These are phyloP conservation scores for Mormyrus proboscirostris DNA, from an alignment of 2,797 vertebrate genomes.

Conservation along the genomic window DNA sequence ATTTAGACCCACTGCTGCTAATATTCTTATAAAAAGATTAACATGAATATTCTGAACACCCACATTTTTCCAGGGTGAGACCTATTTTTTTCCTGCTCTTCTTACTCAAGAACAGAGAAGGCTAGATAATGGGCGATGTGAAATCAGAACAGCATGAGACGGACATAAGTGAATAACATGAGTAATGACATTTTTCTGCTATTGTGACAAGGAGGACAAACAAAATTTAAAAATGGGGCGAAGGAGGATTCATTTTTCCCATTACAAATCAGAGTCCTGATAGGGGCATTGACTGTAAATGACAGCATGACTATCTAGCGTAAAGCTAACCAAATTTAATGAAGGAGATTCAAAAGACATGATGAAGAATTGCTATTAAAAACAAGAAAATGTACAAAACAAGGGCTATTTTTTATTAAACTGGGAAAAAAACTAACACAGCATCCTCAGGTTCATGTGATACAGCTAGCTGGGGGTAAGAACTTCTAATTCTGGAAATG, in stretches of 20 bases:
- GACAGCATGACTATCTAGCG: background rate
- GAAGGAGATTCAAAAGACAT: background rate
- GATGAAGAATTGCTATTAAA: background rate
- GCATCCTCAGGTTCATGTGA: background rate
- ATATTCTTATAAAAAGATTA: background rate
- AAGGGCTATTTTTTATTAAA: background rate
- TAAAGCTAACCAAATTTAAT: background rate
- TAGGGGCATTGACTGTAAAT: background rate
- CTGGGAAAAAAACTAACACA: background rate
- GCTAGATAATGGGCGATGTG: background rate
- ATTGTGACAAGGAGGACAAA: background rate
- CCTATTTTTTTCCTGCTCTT: background rate
- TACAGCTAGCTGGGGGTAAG: background rate
- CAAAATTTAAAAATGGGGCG: background rate
- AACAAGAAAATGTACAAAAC: background rate
- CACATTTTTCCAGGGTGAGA: background rate
- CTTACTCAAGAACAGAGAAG: background rate
- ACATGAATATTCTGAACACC: background rate
- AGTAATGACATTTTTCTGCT: background rate
- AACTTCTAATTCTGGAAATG: background rate
- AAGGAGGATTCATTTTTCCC: background rate
- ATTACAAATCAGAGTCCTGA: background rate
- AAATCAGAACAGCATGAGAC: conserved; percentile 5
- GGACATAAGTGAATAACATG: background rate
- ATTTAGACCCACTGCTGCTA: background rate